Evolutionary conservation across 2,888 invertebrate genomes (phyloP).

Genomic region (Yponomeuta sedellus): DNA sequence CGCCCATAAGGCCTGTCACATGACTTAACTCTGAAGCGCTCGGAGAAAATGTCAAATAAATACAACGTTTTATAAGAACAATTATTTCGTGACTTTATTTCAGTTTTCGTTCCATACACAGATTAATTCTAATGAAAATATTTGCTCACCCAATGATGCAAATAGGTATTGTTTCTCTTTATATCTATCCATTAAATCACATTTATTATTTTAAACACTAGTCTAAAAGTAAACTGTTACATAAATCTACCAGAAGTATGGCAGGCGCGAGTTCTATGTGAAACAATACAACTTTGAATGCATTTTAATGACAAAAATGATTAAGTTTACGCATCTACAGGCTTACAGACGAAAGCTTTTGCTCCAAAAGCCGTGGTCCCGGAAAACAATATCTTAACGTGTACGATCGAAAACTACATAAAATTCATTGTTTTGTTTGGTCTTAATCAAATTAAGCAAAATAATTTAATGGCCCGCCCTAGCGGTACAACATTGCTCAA

Average conservation of each 20-base stretch:
- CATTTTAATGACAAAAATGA: slow-evolving; percentile 16
- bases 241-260: slow-evolving; percentile 31
- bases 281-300: slow-evolving; percentile 18
- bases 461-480: slow-evolving; percentile 1
- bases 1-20: too few species aligned
- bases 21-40: too few species aligned
- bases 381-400: slow-evolving; percentile 34
- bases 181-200: slow-evolving; percentile 50
- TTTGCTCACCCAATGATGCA: slow-evolving; percentile 44
- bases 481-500: background rate
- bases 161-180: slow-evolving; percentile 36
- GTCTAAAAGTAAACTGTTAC: slow-evolving; percentile 25
- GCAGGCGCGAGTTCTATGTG: slow-evolving; percentile 38
- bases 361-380: slow-evolving; percentile 48
- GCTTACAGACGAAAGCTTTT: slow-evolving; percentile 24
- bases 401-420: slow-evolving; percentile 29
- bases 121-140: slow-evolving; percentile 57
- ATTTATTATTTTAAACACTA: slow-evolving; percentile 51
- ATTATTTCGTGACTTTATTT: slow-evolving; percentile 67
- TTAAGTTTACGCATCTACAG: slow-evolving; percentile 9
- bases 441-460: slow-evolving; percentile 21
- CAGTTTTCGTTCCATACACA: slow-evolving; percentile 61
- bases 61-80: slow-evolving; percentile 23
- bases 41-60: too few species aligned
- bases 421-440: slow-evolving; percentile 42